Evolutionary conservation across 2,113 vertebrate genomes (phyloP).

Genomic region (Circaetus gallicus): DNA sequence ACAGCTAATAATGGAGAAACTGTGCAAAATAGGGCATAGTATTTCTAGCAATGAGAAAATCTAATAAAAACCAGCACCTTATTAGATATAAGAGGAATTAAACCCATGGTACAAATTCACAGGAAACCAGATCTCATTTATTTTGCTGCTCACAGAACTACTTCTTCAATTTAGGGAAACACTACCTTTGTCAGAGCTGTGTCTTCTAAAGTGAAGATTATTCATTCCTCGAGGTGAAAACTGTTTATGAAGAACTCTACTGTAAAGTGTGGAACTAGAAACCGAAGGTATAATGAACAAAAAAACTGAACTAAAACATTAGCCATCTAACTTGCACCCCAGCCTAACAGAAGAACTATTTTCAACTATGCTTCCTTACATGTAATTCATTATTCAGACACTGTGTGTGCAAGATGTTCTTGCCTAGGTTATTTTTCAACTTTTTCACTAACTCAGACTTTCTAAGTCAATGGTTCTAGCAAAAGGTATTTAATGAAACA

Average conservation of each 20-base stretch:
- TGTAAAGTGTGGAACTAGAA: neutral
- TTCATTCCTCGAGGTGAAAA: neutral
- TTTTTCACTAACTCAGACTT: neutral
- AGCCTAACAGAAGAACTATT: neutral
- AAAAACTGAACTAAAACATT: neutral
- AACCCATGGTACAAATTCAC: neutral
- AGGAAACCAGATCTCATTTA: neutral
- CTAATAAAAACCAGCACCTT: neutral
- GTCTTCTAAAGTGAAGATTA: neutral
- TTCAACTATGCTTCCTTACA: neutral
- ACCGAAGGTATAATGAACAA: neutral
- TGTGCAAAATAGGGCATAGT: neutral
- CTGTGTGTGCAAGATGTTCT: neutral
- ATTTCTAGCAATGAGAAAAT: neutral
- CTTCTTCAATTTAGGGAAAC: neutral
- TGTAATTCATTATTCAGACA: neutral
- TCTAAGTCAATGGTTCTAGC: neutral
- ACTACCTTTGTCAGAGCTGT: neutral
- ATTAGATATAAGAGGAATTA: neutral
- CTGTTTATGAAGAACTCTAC: neutral
- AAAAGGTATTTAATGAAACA: neutral
- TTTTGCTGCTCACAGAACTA: neutral
- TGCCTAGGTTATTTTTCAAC: neutral
- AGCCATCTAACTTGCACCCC: neutral
- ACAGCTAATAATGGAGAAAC: neutral